Evolutionary conservation across 2,113 vertebrate genomes (phyloP).

Genomic region (Heloderma charlesbogerti): DNA sequence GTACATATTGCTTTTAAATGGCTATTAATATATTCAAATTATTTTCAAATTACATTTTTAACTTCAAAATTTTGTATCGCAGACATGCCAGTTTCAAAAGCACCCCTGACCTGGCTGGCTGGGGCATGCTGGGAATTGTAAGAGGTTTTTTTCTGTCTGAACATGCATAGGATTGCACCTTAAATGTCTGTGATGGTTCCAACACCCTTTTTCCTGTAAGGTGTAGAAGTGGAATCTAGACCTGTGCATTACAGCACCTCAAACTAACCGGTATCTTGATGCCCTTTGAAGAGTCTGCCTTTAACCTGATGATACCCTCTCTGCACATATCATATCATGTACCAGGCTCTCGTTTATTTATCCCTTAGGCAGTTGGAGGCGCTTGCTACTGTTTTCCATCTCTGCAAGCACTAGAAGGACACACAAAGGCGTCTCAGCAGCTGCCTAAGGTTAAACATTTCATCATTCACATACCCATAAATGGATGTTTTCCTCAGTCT

Average conservation of each 20-base stretch:
- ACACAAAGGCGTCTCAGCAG: conserved; percentile 4
- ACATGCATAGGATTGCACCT: no score
- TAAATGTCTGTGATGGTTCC: neutral
- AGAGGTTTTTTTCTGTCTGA: no score
- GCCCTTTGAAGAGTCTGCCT: neutral
- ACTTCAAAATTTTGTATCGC: conserved; percentile 5
- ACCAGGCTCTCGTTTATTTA: neutral
- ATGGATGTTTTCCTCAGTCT: neutral
- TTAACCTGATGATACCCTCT: conserved; percentile 11
- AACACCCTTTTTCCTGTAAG: conserved; percentile 16
- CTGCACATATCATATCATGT: neutral
- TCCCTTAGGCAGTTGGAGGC: neutral
- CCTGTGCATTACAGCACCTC: neutral
- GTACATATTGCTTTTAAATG: neutral
- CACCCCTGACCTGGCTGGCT: neutral
- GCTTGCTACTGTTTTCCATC: neutral
- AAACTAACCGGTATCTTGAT: neutral
- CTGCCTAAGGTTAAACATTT: conserved; percentile 5
- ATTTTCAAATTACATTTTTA: no score
- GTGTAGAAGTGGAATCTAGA: neutral
- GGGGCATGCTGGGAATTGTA: no score
- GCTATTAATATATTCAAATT: conserved; percentile 42
- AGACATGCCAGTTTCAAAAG: neutral
- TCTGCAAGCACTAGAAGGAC: neutral
- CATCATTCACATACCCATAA: neutral